Evolutionary conservation across 2,797 vertebrate genomes (phyloP).

Genomic region (Melanotaenia pygmaea): DNA sequence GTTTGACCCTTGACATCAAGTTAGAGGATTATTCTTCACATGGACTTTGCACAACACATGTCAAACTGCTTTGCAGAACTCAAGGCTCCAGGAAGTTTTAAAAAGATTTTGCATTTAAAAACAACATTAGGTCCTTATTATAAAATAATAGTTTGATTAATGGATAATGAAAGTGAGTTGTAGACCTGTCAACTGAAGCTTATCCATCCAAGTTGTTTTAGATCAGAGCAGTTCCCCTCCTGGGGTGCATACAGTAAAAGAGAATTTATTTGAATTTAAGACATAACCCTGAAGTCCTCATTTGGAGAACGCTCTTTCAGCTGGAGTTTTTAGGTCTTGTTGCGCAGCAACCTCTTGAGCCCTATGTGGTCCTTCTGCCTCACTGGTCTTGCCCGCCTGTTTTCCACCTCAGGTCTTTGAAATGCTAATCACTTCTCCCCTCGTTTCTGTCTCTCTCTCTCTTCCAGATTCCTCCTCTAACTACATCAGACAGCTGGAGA

Average conservation of each 20-base stretch:
- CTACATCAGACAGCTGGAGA: constrained; percentile 94
- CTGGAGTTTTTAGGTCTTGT: constrained; percentile 11
- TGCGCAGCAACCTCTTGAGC: constrained; percentile 38
- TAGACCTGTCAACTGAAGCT: background rate
- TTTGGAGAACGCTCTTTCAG: background rate
- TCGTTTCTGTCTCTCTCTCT: constrained; percentile 49
- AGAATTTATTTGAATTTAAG: background rate
- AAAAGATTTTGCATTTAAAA: background rate
- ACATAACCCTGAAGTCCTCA: background rate
- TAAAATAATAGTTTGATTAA: background rate
- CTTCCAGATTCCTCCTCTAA: constrained; percentile 90
- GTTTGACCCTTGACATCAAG: constrained; percentile 46
- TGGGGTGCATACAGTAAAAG: background rate
- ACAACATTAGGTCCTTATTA: background rate
- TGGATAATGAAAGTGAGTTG: background rate
- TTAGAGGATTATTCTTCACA: constrained; percentile 20
- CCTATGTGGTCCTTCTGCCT: constrained; percentile 54
- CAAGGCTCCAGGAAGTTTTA: background rate
- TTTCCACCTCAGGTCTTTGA: constrained; percentile 62
- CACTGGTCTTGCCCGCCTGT: constrained; percentile 27
- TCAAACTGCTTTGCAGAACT: background rate
- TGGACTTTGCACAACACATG: constrained; percentile 2
- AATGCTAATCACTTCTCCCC: constrained; percentile 70
- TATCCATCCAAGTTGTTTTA: background rate
- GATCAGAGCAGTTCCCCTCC: background rate